Percentiles rank a stretch among this genome's conserved stretches.
Conservation (phyloP, 23 tunicate genomes). For the Oikopleura albicans region DNA sequence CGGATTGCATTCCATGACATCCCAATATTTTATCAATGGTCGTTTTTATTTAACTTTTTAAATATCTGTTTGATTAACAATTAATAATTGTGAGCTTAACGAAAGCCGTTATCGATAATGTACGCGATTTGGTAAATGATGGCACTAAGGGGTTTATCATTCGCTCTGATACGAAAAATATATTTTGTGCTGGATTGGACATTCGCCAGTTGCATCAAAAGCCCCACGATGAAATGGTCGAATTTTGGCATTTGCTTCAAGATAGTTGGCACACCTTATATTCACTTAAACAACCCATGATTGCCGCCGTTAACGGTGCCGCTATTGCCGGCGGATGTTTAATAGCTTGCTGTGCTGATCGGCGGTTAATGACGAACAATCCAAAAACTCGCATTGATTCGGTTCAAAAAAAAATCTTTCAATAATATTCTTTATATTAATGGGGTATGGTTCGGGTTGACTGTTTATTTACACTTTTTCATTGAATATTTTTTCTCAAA, state of each 20-base stretch:
- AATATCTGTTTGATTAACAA: no score
- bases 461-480: no score
- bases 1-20: no score
- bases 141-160: not conserved
- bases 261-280: not conserved
- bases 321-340: constrained; percentile 12
- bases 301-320: constrained; percentile 10
- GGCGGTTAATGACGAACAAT: not conserved
- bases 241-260: constrained; percentile 8
- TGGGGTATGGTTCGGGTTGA: no score
- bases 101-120: not conserved
- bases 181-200: not conserved
- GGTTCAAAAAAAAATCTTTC: no score
- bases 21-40: no score
- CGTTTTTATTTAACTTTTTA: no score
- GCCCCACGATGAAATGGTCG: not conserved
- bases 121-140: not conserved
- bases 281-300: not conserved
- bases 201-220: not conserved
- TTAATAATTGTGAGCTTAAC: no score
- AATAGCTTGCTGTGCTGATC: not conserved
- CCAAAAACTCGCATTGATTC: not conserved
- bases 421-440: no score
- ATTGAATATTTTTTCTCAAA: no score
- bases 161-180: not conserved